Evolutionary conservation across 2,888 invertebrate species (phyloP).

Genomic region (Helleia helle): DNA sequence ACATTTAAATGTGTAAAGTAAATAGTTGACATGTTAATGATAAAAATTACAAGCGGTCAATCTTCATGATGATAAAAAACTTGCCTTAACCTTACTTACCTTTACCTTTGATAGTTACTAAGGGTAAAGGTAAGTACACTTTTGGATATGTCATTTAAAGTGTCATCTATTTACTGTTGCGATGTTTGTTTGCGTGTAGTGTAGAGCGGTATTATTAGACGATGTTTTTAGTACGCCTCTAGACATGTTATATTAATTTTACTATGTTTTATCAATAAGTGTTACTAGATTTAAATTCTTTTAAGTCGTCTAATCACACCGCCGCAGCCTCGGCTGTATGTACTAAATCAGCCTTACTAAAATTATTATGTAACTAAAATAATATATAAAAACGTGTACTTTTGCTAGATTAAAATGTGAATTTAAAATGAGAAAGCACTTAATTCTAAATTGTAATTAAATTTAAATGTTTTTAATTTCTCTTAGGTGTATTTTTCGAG

Average conservation of each 20-base stretch:
- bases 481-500: slow-evolving; percentile 22
- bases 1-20: too few relatives aligned
- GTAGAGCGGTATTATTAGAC: slow-evolving; percentile 43
- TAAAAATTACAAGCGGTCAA: too few relatives aligned
- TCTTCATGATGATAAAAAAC: too few relatives aligned
- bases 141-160: slow-evolving; percentile 17
- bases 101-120: too few relatives aligned
- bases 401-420: slow-evolving; percentile 65
- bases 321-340: slow-evolving; percentile 40
- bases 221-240: slow-evolving; percentile 10
- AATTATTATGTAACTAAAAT: slow-evolving; percentile 52
- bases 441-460: slow-evolving; percentile 72
- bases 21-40: too few relatives aligned
- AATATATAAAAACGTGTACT: slow-evolving; percentile 48
- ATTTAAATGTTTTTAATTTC: slow-evolving; percentile 47
- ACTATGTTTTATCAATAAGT: slow-evolving; percentile 4
- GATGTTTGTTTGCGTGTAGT: slow-evolving; percentile 22
- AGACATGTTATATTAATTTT: slow-evolving; percentile 12
- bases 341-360: slow-evolving; percentile 71
- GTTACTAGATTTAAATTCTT: slow-evolving; percentile 12
- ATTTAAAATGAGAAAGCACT: slow-evolving; percentile 58
- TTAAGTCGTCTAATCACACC: slow-evolving; percentile 35
- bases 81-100: too few relatives aligned
- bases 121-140: not conserved
- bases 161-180: slow-evolving; percentile 25